These are phyloP conservation scores for Brachyptera risi DNA, from an alignment of 2,888 invertebrate species.

Conservation along the genomic window DNA sequence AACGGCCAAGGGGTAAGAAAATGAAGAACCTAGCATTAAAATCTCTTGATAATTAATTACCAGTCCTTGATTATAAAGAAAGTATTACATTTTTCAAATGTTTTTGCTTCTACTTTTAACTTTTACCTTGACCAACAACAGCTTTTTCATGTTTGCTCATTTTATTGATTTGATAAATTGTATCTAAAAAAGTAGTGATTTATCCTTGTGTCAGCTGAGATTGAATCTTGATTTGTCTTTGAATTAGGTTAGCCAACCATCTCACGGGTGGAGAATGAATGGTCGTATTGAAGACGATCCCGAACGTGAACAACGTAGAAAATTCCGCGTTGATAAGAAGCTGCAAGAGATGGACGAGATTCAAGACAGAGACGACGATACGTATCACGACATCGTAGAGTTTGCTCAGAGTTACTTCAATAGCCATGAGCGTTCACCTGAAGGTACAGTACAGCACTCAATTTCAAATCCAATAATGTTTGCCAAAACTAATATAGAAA, in stretches of 20 bases:
- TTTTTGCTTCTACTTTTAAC: too few species aligned
- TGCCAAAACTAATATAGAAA: too few species aligned
- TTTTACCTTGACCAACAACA: background rate
- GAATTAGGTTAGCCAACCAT: too few species aligned
- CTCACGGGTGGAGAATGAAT: constrained; percentile 40
- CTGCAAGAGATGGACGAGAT: constrained; percentile 71
- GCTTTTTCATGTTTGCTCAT: background rate
- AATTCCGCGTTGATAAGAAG: constrained; percentile 80
- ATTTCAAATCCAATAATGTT: too few species aligned
- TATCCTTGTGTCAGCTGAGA: too few species aligned
- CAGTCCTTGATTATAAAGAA: too few species aligned
- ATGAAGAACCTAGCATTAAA: too few species aligned
- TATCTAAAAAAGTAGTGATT: too few species aligned
- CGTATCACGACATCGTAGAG: constrained; percentile 78
- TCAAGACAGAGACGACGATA: constrained; percentile 51
- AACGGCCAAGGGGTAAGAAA: constrained; percentile 46
- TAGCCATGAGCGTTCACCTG: constrained; percentile 78
- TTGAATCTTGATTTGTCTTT: too few species aligned
- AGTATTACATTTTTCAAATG: too few species aligned
- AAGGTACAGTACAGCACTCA: constrained; percentile 51
- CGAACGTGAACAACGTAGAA: constrained; percentile 75
- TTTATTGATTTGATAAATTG: background rate
- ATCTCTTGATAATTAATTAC: too few species aligned
- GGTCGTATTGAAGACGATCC: constrained; percentile 41
- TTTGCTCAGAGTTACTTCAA: constrained; percentile 94